Percentiles rank a stretch among this genome's conserved stretches.
phyloP scores from a whole-genome alignment of 2,888 invertebrate species.

The Drosophila colorata region DNA sequence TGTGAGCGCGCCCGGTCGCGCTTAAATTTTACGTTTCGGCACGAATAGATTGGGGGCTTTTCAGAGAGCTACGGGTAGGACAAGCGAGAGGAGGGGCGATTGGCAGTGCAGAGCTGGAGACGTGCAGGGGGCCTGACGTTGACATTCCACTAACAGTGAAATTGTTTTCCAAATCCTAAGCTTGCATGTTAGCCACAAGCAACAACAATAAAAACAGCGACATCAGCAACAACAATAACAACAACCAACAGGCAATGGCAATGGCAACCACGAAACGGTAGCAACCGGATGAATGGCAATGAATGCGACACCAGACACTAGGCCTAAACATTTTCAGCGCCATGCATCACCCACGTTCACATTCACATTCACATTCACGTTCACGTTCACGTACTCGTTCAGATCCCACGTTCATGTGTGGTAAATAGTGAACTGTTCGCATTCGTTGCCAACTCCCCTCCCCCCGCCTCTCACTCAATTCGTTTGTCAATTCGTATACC shows the following conservation, averaged over 20 bases:
- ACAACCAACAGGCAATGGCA: conserved; percentile 32
- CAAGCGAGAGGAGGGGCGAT: too few relatives aligned
- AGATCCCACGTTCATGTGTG: conserved; percentile 73
- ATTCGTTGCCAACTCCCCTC: conserved; percentile 19
- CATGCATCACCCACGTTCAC: conserved; percentile 65
- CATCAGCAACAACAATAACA: conserved; percentile 9
- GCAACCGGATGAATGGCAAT: conserved; percentile 76
- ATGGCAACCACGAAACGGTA: conserved; percentile 68
- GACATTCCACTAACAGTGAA: conserved; percentile 78
- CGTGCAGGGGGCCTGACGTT: conserved; percentile 58
- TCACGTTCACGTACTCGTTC: conserved; percentile 33
- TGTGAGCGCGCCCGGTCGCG: conserved; percentile 54
- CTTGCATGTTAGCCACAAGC: conserved; percentile 74
- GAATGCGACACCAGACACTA: conserved; percentile 76
- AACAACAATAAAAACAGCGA: conserved; percentile 28
- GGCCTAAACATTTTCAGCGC: conserved; percentile 72
- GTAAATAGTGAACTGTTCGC: conserved; percentile 72
- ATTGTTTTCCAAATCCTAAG: conserved; percentile 80
- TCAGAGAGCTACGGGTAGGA: background rate
- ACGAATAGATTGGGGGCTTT: conserved; percentile 26
- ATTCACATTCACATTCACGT: conserved; percentile 24
- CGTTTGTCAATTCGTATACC: conserved; percentile 44
- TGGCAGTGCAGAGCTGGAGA: background rate
- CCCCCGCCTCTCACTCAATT: background rate
- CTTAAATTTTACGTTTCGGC: conserved; percentile 65